These are phyloP conservation scores for Temnothorax longispinosus DNA, from an alignment of 1,140 invertebrate genomes.

Conservation along the genomic window DNA sequence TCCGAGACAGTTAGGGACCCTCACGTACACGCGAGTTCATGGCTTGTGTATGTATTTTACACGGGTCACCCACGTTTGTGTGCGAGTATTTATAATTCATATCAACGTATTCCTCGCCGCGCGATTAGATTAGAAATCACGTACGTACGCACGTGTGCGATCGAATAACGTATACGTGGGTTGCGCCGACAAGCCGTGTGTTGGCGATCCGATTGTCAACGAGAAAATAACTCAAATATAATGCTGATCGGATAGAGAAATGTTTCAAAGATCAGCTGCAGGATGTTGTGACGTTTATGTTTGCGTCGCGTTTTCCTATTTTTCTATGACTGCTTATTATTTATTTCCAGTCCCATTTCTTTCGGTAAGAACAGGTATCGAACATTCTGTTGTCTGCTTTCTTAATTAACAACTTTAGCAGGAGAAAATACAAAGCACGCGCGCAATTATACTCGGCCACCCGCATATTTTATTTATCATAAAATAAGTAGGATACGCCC, in stretches of 20 bases:
- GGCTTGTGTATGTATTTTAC: background rate
- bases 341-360: background rate
- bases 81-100: constrained; percentile 21
- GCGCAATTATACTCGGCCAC: background rate
- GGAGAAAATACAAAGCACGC: background rate
- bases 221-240: constrained; percentile 20
- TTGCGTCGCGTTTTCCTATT: constrained; percentile 5
- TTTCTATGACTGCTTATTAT: background rate
- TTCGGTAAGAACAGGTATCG: background rate
- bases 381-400: background rate
- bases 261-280: background rate
- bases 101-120: background rate
- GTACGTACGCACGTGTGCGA: background rate
- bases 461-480: background rate
- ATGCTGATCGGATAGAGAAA: constrained; percentile 6
- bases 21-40: background rate
- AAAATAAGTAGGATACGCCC: background rate
- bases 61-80: background rate
- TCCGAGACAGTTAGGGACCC: constrained; percentile 8
- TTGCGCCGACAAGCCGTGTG: background rate
- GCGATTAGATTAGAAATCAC: constrained; percentile 39
- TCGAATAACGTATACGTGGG: background rate
- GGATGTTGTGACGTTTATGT: background rate
- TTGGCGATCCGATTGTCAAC: constrained; percentile 11
- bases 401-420: background rate